A percentile compares a stretch with the other conserved stretches of the same genome.
Conservation (phyloP, 2,113 vertebrate species). For the Prochilodus magdalenae region DNA sequence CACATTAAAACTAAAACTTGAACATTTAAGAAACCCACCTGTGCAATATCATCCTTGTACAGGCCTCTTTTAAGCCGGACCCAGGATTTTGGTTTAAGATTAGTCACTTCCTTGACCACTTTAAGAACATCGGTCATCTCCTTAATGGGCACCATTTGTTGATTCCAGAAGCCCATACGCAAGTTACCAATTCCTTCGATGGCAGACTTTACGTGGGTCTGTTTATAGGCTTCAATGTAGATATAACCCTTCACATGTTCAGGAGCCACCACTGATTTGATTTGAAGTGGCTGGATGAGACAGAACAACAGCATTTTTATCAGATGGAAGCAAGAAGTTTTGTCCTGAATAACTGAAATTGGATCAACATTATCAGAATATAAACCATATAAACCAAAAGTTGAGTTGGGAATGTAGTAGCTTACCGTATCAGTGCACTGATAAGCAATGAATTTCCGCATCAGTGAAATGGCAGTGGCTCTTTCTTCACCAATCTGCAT, state of each 20-base stretch:
- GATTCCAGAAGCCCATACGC: constrained; percentile 96
- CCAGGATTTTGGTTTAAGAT: constrained; percentile 96
- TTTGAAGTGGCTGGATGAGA: constrained; percentile 86
- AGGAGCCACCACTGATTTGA: constrained; percentile 92
- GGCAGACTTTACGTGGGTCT: constrained; percentile 95
- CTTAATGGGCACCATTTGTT: constrained; percentile 99
- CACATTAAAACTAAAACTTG: neutral
- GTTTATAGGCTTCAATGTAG: constrained; percentile 96
- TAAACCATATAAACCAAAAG: neutral
- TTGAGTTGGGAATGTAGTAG: neutral
- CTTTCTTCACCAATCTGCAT: constrained; percentile 91
- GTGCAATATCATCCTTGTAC: constrained; percentile 95
- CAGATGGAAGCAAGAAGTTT: no score
- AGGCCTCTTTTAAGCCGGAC: constrained; percentile 94
- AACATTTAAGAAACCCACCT: constrained; percentile 73
- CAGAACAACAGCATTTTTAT: no score
- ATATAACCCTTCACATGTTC: constrained; percentile 96
- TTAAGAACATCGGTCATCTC: constrained; percentile 98
- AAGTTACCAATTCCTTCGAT: constrained; percentile 96
- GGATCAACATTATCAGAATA: no score
- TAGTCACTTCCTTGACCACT: constrained; percentile 96
- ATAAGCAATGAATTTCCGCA: constrained; percentile 98
- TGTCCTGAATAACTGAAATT: no score
- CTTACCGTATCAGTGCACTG: constrained; percentile 93
- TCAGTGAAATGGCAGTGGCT: constrained; percentile 89